Base-by-base conservation (phyloP, 2,888 invertebrate species). In the Tipula vernalis region DNA sequence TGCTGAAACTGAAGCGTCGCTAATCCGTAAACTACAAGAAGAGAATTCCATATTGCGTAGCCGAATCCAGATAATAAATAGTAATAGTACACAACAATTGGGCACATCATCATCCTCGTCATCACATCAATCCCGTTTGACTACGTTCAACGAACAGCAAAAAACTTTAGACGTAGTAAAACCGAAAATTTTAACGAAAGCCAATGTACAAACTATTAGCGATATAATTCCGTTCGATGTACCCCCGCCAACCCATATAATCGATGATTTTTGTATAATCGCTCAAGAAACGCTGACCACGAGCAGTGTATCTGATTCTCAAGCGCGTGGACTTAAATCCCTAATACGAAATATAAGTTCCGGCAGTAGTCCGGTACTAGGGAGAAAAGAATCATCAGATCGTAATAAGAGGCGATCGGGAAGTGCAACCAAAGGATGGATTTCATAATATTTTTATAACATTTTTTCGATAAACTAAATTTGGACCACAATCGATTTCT, bases 251-350 rank as follows among this genome's bases (percentile, higher is more conserved):
- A 91, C 95, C 6, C 97, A 97, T 87, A 93, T 98, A 51, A 95
- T 98, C 89, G 98, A 98, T 91, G 98, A 98, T 91, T 98, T 98
- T 92, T 97, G 96, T 90, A 96, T 96, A 36, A 96, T 97, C 88
- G 97, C 98, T 10, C 95, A 96, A 89, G 97, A 95, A 90, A 94
- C 93, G 36, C 90, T 90, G 87, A 91, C 89, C 87, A 89, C 91
- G 6, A 88, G 90, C 5, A 91, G 91, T 86, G 90, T 90, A 36
- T 90, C 90, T 42, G 92, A 93, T 51, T 91, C 93, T 4, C 96
- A 96, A 91, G 95, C 96, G 0, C 95, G 95, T 89, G 96, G 96
- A 0, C 92, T 97, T 18, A 95, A 96, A 88, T 95, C 94, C 89
- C 92, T 97, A 0, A 95, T 97, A 88, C 93, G 96, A 86, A 97